Percentiles rank a stretch among this genome's conserved stretches.
Evolutionary conservation across 2,888 invertebrate genomes (phyloP).

Genomic region (Melipona bicolor): DNA sequence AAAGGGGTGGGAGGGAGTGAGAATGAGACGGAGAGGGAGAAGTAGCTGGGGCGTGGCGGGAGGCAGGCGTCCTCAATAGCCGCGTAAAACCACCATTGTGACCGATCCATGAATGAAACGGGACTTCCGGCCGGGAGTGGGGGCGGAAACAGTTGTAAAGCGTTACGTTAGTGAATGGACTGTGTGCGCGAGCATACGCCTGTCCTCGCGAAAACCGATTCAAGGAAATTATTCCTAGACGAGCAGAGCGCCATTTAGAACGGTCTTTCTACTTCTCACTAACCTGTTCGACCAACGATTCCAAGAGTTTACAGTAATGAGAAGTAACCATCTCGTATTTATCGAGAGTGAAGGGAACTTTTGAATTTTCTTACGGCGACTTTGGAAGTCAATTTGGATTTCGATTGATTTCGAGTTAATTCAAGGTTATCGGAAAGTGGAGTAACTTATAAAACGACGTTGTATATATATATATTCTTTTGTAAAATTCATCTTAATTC

Average conservation of each 20-base stretch:
- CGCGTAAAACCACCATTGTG: constrained; percentile 83
- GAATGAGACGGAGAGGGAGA: constrained; percentile 39
- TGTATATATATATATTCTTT: too few species aligned
- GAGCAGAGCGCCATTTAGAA: constrained; percentile 10
- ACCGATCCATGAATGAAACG: constrained; percentile 84
- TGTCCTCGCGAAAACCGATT: constrained; percentile 75
- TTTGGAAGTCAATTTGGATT: neutral
- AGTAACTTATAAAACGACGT: neutral
- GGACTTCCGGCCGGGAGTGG: constrained; percentile 82
- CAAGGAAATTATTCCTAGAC: constrained; percentile 70
- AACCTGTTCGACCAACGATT: neutral
- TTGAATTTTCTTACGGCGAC: too few species aligned
- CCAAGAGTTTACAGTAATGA: neutral
- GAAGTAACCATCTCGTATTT: neutral
- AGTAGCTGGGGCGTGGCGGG: constrained; percentile 70
- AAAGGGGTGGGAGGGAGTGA: constrained; percentile 4
- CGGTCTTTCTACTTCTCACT: constrained; percentile 11
- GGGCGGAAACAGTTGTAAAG: constrained; percentile 83
- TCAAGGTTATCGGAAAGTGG: neutral
- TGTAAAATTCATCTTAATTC: too few species aligned
- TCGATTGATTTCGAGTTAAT: neutral
- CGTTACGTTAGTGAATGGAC: constrained; percentile 81
- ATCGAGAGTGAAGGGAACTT: neutral
- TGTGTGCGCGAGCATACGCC: constrained; percentile 71
- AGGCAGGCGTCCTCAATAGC: constrained; percentile 80